Percentiles rank a stretch among this genome's conserved stretches.
phyloP scores from a whole-genome alignment of 2,797 vertebrate species.

The Prionace glauca region DNA sequence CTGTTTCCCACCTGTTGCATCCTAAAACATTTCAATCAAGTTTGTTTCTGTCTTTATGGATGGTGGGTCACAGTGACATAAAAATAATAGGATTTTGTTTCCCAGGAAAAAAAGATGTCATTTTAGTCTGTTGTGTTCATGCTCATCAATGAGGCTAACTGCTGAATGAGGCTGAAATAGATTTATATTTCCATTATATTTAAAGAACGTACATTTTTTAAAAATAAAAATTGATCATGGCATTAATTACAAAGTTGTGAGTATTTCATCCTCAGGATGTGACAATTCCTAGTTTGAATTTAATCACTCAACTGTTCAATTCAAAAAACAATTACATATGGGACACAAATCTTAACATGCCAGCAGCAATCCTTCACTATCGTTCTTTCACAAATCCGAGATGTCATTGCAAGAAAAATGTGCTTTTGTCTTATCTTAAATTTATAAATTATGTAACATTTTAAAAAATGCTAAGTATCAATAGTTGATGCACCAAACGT shows the following conservation, averaged over 20 bases:
- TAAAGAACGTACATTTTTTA: not conserved
- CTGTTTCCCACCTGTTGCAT: slow-evolving; percentile 28
- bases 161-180: too few species aligned
- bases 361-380: too few species aligned
- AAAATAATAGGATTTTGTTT: not conserved
- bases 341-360: not conserved
- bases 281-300: not conserved
- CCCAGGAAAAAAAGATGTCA: not conserved
- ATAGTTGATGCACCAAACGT: not conserved
- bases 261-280: not conserved
- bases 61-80: not conserved
- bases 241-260: not conserved
- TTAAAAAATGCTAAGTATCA: not conserved
- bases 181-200: not conserved
- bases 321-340: not conserved
- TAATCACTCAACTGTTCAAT: not conserved
- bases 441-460: not conserved
- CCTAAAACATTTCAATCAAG: not conserved
- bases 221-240: not conserved
- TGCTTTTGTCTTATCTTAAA: not conserved
- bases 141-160: not conserved
- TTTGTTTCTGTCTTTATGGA: not conserved
- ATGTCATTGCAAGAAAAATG: not conserved
- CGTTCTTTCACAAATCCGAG: not conserved
- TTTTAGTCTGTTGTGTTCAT: too few species aligned